Evolutionary conservation across 35 echinoderm and acorn worm species (phyloP).

Genomic region (Apostichopus californicus): DNA sequence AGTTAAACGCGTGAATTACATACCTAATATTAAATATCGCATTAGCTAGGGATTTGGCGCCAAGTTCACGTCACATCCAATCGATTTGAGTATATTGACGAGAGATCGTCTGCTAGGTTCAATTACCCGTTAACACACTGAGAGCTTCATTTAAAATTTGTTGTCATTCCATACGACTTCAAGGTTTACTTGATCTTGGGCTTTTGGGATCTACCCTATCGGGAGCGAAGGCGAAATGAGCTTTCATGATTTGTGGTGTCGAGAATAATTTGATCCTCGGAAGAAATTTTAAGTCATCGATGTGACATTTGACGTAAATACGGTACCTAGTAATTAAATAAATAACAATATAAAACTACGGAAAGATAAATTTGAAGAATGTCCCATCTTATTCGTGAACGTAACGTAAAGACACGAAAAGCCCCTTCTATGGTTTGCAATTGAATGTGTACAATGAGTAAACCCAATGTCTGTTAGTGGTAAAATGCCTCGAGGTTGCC

Average conservation of each 20-base stretch:
- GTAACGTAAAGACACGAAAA: too few relatives aligned
- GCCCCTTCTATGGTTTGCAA: too few relatives aligned
- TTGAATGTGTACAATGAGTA: too few relatives aligned
- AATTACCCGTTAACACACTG: neutral
- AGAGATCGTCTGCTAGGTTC: constrained; percentile 8
- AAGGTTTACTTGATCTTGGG: neutral
- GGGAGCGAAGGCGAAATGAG: neutral
- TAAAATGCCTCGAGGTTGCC: too few relatives aligned
- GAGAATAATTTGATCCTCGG: neutral
- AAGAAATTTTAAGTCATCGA: neutral
- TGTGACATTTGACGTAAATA: neutral
- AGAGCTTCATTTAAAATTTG: neutral
- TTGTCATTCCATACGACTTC: neutral
- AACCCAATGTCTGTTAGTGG: too few relatives aligned
- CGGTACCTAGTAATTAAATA: neutral
- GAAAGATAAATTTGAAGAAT: too few relatives aligned
- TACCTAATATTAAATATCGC: constrained; percentile 7
- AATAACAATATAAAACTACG: neutral
- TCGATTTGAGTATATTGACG: neutral
- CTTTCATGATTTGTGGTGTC: neutral
- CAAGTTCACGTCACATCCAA: constrained; percentile 29
- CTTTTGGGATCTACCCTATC: neutral
- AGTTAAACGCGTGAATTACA: neutral
- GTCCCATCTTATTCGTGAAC: too few relatives aligned
- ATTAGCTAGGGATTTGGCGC: constrained; percentile 8